Evolutionary conservation across 2,888 invertebrate genomes (phyloP).

Genomic region (Hydriomena furcata): DNA sequence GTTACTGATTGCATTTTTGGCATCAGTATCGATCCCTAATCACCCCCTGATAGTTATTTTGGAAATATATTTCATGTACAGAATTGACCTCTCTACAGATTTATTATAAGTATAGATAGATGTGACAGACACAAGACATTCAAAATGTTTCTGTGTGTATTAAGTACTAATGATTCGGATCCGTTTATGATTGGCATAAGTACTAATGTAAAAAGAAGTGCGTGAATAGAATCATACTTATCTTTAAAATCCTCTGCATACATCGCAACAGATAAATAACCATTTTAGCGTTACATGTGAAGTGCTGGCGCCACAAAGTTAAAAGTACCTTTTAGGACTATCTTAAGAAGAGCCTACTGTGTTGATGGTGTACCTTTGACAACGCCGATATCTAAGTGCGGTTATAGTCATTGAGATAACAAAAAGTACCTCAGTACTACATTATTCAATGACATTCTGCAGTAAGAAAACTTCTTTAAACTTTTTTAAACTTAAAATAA

Average conservation of each 20-base stretch:
- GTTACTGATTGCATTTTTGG: too few relatives aligned
- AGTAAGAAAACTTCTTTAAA: too few relatives aligned
- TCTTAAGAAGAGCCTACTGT: conserved; percentile 3
- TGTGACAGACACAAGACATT: conserved; percentile 50
- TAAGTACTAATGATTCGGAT: conserved; percentile 28
- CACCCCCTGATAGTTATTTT: too few relatives aligned
- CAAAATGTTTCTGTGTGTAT: conserved; percentile 47
- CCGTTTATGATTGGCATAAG: conserved; percentile 21
- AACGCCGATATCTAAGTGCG: conserved; percentile 3
- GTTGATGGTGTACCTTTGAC: conserved; percentile 31
- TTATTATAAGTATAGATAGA: too few relatives aligned
- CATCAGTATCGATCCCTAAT: too few relatives aligned
- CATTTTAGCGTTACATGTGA: conserved; percentile 27
- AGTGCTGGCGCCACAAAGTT: conserved; percentile 41
- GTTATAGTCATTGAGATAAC: neutral
- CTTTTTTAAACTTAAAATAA: too few relatives aligned
- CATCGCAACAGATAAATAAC: conserved; percentile 17
- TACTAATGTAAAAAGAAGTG: conserved; percentile 7
- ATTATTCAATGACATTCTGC: too few relatives aligned
- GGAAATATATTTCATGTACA: too few relatives aligned
- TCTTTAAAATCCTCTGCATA: conserved; percentile 33
- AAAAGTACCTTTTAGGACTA: neutral
- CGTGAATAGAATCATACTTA: neutral
- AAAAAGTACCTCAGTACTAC: neutral
- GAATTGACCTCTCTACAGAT: too few relatives aligned